Conservation (phyloP, 1,140 invertebrate species). For the Drosophila ananassae region DNA sequence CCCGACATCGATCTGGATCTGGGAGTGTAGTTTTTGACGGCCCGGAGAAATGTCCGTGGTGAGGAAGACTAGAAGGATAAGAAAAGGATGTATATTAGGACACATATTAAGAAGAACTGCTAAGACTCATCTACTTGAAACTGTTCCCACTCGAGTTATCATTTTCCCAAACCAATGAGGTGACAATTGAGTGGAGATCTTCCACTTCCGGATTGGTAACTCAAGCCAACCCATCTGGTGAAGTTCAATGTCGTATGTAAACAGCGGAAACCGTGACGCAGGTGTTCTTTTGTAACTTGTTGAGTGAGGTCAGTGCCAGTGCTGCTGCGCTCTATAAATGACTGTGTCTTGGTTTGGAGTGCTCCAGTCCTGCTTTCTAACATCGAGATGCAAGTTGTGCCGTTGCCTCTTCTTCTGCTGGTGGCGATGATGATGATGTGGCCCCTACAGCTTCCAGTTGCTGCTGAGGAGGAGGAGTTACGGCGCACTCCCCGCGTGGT, state of each 20-base stretch:
- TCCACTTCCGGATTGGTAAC: conserved; percentile 3
- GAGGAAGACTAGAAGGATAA: conserved; percentile 71
- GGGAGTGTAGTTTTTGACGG: conserved; percentile 75
- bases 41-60: conserved; percentile 70
- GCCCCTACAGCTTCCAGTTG: background rate
- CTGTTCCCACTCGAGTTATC: background rate
- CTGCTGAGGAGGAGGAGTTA: background rate
- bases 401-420: conserved; percentile 13
- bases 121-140: background rate
- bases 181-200: background rate
- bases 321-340: conserved; percentile 54
- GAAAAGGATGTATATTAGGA: too few species aligned
- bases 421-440: conserved; percentile 10
- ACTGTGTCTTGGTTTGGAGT: background rate
- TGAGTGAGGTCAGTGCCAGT: conserved; percentile 73
- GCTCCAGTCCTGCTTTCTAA: conserved; percentile 32
- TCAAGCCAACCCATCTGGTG: conserved; percentile 7
- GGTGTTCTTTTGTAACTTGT: conserved; percentile 56
- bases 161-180: background rate
- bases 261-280: conserved; percentile 40
- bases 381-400: conserved; percentile 40
- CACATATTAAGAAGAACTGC: background rate
- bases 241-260: conserved; percentile 72
- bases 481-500: conserved; percentile 56
- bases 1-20: conserved; percentile 80